Conservation (phyloP, 1,140 invertebrate species). For the Ephestia elutella region DNA sequence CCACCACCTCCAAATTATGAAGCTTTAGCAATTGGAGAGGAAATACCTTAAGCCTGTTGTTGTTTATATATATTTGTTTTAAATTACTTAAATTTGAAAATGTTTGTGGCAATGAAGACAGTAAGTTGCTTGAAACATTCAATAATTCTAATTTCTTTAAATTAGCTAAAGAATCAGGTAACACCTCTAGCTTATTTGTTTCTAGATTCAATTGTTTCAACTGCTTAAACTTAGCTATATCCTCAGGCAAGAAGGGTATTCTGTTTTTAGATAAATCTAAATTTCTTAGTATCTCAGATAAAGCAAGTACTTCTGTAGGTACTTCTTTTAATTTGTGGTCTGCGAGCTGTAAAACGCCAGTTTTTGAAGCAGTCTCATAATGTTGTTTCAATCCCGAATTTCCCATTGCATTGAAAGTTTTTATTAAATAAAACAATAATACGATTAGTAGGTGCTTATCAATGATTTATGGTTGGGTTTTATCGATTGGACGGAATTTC, state of each 20-base stretch:
- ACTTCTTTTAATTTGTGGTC: conserved; percentile 87
- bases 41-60: conserved; percentile 88
- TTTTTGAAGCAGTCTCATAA: conserved; percentile 94
- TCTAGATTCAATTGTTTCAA: conserved; percentile 90
- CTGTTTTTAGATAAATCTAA: conserved; percentile 95
- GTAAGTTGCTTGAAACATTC: conserved; percentile 82
- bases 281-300: conserved; percentile 85
- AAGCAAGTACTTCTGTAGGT: conserved; percentile 76
- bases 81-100: conserved; percentile 81
- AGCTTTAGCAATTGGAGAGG: conserved; percentile 86
- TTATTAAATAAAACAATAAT: no score
- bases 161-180: conserved; percentile 85
- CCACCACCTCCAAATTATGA: conserved; percentile 90
- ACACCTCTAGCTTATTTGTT: conserved; percentile 78
- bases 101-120: conserved; percentile 80
- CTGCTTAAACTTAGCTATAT: conserved; percentile 84
- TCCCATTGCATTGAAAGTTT: conserved; percentile 79
- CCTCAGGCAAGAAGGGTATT: conserved; percentile 83
- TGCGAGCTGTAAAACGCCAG: conserved; percentile 91
- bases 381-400: conserved; percentile 92
- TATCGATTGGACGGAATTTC: no score
- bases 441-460: neutral
- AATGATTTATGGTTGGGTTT: neutral
- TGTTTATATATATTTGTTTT: conserved; percentile 85
- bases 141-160: conserved; percentile 91